These are phyloP conservation scores for Cataglyphis cursor DNA, from an alignment of 2,888 invertebrate genomes.

Conservation along the genomic window DNA sequence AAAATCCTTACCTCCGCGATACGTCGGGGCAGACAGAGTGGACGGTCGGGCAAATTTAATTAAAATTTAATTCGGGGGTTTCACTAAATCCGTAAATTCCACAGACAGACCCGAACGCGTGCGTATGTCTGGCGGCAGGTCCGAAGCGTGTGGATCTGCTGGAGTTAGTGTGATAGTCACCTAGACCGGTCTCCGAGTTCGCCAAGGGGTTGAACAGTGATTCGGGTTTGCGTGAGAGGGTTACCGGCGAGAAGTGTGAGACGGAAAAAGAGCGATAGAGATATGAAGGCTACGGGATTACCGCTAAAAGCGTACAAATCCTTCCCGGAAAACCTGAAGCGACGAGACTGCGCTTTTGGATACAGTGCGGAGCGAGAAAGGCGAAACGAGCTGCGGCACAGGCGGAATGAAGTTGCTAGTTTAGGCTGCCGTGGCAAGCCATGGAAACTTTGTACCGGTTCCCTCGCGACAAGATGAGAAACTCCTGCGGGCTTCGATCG, in stretches of 20 bases:
- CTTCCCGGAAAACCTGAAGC: slow-evolving; percentile 72
- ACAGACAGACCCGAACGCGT: slow-evolving; percentile 50
- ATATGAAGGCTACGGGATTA: slow-evolving; percentile 78
- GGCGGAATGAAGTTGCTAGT: slow-evolving; percentile 70
- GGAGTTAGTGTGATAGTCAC: slow-evolving; percentile 22
- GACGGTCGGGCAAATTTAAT: slow-evolving; percentile 78
- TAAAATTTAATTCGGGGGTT: slow-evolving; percentile 84
- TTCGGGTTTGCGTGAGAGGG: slow-evolving; percentile 72
- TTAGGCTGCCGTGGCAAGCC: slow-evolving; percentile 75
- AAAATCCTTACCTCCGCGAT: slow-evolving; percentile 23
- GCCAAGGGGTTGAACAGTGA: slow-evolving; percentile 73
- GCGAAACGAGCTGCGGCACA: slow-evolving; percentile 28
- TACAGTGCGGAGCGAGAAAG: slow-evolving; percentile 30
- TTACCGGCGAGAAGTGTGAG: slow-evolving; percentile 57
- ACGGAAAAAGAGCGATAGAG: slow-evolving; percentile 15
- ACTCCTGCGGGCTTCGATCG: slow-evolving; percentile 66
- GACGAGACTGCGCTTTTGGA: slow-evolving; percentile 63
- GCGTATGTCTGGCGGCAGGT: slow-evolving; percentile 58
- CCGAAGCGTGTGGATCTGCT: slow-evolving; percentile 37
- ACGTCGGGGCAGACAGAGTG: slow-evolving; percentile 7
- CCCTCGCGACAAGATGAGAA: slow-evolving; percentile 58
- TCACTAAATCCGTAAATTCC: slow-evolving; percentile 81
- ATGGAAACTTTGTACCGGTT: slow-evolving; percentile 71
- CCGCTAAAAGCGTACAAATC: slow-evolving; percentile 86
- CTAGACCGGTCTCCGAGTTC: slow-evolving; percentile 51